Evolutionary conservation across 2,888 invertebrate genomes (phyloP).

Genomic region (Volucella inanis): DNA sequence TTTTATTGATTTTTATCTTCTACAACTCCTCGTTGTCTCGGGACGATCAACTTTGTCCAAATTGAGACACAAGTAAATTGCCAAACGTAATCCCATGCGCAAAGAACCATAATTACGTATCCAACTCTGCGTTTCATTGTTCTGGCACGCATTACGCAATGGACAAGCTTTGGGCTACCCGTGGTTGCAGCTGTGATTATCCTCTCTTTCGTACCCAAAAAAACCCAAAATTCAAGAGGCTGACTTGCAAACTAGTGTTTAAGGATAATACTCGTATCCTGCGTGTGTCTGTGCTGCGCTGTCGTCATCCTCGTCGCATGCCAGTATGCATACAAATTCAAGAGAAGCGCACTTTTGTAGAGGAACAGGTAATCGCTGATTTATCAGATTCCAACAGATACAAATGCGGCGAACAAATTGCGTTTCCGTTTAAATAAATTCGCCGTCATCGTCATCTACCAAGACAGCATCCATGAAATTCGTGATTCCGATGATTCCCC

Average conservation of each 20-base stretch:
- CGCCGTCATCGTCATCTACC: slow-evolving; percentile 40
- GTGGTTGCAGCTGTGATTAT: slow-evolving; percentile 65
- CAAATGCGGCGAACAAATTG: slow-evolving; percentile 70
- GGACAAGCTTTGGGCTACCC: slow-evolving; percentile 26
- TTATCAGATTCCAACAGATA: slow-evolving; percentile 70
- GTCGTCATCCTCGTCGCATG: slow-evolving; percentile 30
- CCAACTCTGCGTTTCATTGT: slow-evolving; percentile 32
- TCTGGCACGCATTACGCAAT: slow-evolving; percentile 49
- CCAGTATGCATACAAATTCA: slow-evolving; percentile 6
- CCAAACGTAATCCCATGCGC: slow-evolving; percentile 47
- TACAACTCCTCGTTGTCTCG: not conserved
- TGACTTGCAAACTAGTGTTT: slow-evolving; percentile 64
- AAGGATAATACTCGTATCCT: slow-evolving; percentile 50
- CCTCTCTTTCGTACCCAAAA: slow-evolving; percentile 28
- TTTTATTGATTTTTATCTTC: slow-evolving; percentile 37
- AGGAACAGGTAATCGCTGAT: slow-evolving; percentile 55
- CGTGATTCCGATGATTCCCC: not conserved
- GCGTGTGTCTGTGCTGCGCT: slow-evolving; percentile 18
- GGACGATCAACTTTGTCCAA: slow-evolving; percentile 5
- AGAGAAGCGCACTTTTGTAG: not conserved
- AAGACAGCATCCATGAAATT: not conserved
- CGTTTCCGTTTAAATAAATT: slow-evolving; percentile 71
- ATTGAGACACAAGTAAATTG: slow-evolving; percentile 59
- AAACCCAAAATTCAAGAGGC: slow-evolving; percentile 50
- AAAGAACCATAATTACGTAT: slow-evolving; percentile 56